Conservation (phyloP, 2,113 vertebrate genomes). For the Scophthalmus maximus region DNA sequence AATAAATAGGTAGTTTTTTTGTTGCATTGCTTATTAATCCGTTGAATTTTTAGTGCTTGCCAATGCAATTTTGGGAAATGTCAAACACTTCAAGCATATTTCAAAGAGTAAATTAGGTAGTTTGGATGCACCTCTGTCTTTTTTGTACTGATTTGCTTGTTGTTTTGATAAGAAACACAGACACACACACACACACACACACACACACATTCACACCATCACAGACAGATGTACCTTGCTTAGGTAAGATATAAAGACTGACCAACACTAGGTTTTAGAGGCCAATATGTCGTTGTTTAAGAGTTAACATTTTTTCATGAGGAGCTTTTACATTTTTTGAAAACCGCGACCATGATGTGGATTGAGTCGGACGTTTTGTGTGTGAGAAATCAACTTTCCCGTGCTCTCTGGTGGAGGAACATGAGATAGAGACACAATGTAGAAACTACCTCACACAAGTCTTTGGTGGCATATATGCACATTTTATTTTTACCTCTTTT, state of each 20-base stretch:
- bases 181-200: constrained; percentile 1
- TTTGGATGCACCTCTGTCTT: constrained; percentile 34
- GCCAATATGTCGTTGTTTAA: too few relatives aligned
- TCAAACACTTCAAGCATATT: constrained; percentile 23
- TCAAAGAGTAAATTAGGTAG: constrained; percentile 28
- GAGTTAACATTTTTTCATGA: too few relatives aligned
- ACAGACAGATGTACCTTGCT: too few relatives aligned
- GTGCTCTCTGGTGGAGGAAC: too few relatives aligned
- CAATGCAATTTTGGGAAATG: not conserved
- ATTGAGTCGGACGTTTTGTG: too few relatives aligned
- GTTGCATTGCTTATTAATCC: constrained; percentile 7
- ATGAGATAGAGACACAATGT: not conserved
- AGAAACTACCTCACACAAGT: not conserved
- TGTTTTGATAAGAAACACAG: constrained; percentile 36
- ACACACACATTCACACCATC: not conserved
- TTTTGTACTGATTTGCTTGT: constrained; percentile 48
- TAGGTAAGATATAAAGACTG: too few relatives aligned
- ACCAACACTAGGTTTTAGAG: too few relatives aligned
- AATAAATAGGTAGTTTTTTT: not conserved
- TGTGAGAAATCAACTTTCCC: too few relatives aligned
- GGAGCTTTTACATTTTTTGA: too few relatives aligned
- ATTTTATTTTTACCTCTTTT: not conserved
- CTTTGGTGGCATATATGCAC: too few relatives aligned
- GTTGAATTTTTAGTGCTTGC: constrained; percentile 20
- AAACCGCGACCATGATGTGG: too few relatives aligned